Evolutionary conservation across 2,888 invertebrate genomes (phyloP), one percentile per base, ranked within the genome.

Genomic region (Drosophila austrosaltans): DNA sequence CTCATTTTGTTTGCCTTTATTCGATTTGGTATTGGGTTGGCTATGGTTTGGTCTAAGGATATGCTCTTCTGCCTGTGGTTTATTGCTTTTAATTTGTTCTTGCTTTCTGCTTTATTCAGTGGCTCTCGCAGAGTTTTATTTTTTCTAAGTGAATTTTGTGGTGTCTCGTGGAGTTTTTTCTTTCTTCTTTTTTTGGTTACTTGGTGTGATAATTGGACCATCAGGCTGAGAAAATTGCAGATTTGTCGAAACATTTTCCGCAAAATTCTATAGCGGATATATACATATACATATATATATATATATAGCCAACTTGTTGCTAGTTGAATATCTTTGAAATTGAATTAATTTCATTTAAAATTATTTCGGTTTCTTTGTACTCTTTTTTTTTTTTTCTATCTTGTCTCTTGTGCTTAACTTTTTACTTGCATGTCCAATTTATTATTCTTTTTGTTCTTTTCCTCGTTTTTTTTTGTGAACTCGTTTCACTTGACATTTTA

Each of bases 31-130:
- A 63, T 80, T 80, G 58, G 72, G 84, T 25, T 48, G 48, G 20
- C 36, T 36, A 48, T 48, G 48, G 10, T 10, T 48, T 48, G 48
- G 48, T 48, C 48, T 65, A 64, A 66, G 78, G 66, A 84, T 32
- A 16, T 64, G 16, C 16, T 16, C 16, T 78, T 80, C 80, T 76
- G 78, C 86, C 84, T 89, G 88, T 77, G 89, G 89, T 85, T 85
- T 85, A 85, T 80, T 71, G 89, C 89, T 77, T 78, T 88, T 85
- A 89, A 85, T 85, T 85, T 89, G 86, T 72, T 76, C 65, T 63
- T 54, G 65, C 53, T 44, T 44, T 53, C 53, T 40, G 53, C 65
- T 79, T 54, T 39, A 53, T 48, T 48, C 40, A 59, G 48, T 12
- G 68, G 67, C 44, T 72, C 28, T 36, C 36, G 36, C 69, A 28